Percentiles rank a stretch among this genome's conserved stretches.
Evolutionary conservation across 2,888 invertebrate genomes (phyloP).

Genomic region (Gastrophysa polygoni): DNA sequence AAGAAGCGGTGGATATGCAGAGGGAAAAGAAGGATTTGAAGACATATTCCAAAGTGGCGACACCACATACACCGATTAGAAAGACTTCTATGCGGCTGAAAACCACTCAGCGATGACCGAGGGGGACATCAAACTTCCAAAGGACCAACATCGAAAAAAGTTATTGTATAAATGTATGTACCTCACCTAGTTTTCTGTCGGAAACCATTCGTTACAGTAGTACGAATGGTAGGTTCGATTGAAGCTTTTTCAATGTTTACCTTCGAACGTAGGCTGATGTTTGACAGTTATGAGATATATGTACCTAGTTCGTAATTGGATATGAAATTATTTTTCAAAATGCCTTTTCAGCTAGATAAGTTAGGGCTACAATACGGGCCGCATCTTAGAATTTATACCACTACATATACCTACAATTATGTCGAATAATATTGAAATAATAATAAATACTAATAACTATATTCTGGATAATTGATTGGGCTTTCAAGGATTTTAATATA

Average conservation of each 20-base stretch:
- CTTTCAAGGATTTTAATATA: conserved; percentile 45
- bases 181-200: neutral
- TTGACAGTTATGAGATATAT: conserved; percentile 16
- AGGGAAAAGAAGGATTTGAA: conserved; percentile 32
- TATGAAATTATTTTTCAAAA: conserved; percentile 55
- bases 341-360: conserved; percentile 49
- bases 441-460: conserved; percentile 1
- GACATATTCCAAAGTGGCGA: conserved; percentile 33
- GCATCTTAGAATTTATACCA: conserved; percentile 31
- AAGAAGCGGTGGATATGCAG: conserved; percentile 51
- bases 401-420: conserved; percentile 22
- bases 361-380: conserved; percentile 23
- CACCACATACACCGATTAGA: conserved; percentile 30
- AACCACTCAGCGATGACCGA: conserved; percentile 55
- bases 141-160: conserved; percentile 54
- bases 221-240: conserved; percentile 40
- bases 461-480: conserved; percentile 31
- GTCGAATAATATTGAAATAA: conserved; percentile 3
- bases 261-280: conserved; percentile 35
- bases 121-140: conserved; percentile 35
- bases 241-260: conserved; percentile 51
- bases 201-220: neutral
- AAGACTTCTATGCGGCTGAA: conserved; percentile 60
- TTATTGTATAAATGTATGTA: conserved; percentile 33
- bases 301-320: conserved; percentile 48